These are phyloP conservation scores for Brachyistius frenatus DNA, from an alignment of 2,113 vertebrate genomes.

Conservation along the genomic window DNA sequence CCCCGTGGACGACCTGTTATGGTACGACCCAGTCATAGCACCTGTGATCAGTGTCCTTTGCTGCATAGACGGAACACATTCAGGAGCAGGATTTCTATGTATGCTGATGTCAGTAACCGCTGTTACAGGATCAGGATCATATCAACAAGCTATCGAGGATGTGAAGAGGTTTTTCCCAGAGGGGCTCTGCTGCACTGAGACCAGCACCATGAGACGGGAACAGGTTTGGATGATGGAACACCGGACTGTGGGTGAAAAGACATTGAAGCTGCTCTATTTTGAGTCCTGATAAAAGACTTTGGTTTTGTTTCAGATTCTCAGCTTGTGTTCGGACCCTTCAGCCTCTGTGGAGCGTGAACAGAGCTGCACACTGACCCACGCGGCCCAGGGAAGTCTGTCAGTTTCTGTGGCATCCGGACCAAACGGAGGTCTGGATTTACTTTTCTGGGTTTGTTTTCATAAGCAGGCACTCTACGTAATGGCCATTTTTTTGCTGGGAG, in stretches of 20 bases:
- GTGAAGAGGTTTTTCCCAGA: conserved; percentile 82
- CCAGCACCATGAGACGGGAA: conserved; percentile 65
- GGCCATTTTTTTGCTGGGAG: not conserved
- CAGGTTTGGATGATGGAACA: conserved; percentile 68
- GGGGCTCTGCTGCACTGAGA: conserved; percentile 75
- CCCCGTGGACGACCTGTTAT: conserved; percentile 77
- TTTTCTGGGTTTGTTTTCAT: not conserved
- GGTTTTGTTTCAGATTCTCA: conserved; percentile 43
- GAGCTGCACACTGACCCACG: conserved; percentile 17
- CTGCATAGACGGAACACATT: not conserved
- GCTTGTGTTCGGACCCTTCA: conserved; percentile 53
- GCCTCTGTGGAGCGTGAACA: conserved; percentile 43
- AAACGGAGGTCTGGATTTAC: conserved; percentile 31
- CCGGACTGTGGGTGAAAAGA: not conserved
- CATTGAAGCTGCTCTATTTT: not conserved
- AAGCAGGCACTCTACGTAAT: too few species aligned
- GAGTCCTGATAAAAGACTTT: not conserved
- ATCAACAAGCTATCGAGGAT: conserved; percentile 76
- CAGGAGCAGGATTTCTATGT: not conserved
- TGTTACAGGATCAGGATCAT: conserved; percentile 78
- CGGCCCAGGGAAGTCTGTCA: not conserved
- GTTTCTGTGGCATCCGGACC: not conserved
- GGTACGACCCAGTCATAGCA: conserved; percentile 66
- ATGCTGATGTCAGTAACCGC: not conserved
- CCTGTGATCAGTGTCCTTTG: conserved; percentile 75